phyloP scores from a whole-genome alignment of 2,888 invertebrate genomes.

The Macaria liturata region DNA sequence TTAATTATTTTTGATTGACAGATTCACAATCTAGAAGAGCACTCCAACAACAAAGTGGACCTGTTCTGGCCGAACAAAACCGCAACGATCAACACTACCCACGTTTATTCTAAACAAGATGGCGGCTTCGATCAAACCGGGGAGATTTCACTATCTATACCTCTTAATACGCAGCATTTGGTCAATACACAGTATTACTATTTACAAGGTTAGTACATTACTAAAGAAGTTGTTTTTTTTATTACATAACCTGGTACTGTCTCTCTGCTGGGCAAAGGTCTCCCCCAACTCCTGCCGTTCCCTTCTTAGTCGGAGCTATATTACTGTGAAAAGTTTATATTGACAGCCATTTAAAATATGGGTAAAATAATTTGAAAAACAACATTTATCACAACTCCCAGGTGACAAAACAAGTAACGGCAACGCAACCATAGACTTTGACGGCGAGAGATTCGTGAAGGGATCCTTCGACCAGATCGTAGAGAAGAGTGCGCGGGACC shows the following conservation, averaged over 20 bases:
- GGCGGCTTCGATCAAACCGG: slow-evolving; percentile 83
- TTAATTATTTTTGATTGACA: slow-evolving; percentile 30
- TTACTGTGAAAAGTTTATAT: too few relatives aligned
- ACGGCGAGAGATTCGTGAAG: slow-evolving; percentile 86
- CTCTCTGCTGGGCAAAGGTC: too few relatives aligned
- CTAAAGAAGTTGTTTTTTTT: too few relatives aligned
- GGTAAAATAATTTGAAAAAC: too few relatives aligned
- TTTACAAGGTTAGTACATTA: slow-evolving; percentile 45
- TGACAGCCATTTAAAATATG: too few relatives aligned
- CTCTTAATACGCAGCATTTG: slow-evolving; percentile 87
- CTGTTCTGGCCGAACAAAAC: slow-evolving; percentile 89
- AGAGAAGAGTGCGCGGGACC: slow-evolving; percentile 83
- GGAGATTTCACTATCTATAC: slow-evolving; percentile 86
- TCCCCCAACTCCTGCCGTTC: too few relatives aligned
- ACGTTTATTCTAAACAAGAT: slow-evolving; percentile 76
- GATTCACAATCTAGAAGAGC: slow-evolving; percentile 71
- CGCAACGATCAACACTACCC: slow-evolving; percentile 87
- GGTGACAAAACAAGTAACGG: slow-evolving; percentile 84
- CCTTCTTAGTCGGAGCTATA: too few relatives aligned
- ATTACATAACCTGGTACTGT: too few relatives aligned
- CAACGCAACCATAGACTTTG: slow-evolving; percentile 87
- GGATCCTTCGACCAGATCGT: slow-evolving; percentile 86
- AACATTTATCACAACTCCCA: slow-evolving; percentile 8
- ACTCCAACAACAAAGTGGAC: slow-evolving; percentile 80
- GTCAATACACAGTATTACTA: slow-evolving; percentile 87